Percentiles rank a stretch among this genome's conserved stretches.
Evolutionary conservation across 2,113 vertebrate species (phyloP).

Genomic region (Malaclemys terrapin): DNA sequence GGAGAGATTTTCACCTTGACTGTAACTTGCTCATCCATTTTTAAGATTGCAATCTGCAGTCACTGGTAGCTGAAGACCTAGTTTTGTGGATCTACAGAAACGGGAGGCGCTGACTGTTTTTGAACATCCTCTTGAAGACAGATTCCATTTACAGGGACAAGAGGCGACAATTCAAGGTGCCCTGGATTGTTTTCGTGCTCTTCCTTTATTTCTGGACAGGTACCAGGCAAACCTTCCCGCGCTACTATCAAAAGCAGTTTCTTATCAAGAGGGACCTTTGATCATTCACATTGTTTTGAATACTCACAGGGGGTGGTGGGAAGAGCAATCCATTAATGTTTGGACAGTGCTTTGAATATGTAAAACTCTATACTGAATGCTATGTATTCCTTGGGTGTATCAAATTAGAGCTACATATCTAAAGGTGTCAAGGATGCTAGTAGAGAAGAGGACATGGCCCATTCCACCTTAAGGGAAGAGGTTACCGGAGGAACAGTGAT

Average conservation of each 20-base stretch:
- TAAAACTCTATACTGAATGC: neutral
- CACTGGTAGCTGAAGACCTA: neutral
- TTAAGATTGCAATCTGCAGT: neutral
- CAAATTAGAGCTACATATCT: neutral
- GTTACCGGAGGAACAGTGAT: neutral
- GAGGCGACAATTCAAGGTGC: neutral
- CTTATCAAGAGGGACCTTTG: neutral
- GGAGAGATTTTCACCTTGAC: neutral
- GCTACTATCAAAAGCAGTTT: neutral
- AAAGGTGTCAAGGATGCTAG: neutral
- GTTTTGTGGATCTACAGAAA: neutral
- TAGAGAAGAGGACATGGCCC: rapidly evolving
- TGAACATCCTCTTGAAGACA: neutral
- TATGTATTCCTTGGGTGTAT: neutral
- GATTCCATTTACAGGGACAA: slow-evolving; percentile 17
- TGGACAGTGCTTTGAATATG: neutral
- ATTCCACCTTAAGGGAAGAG: neutral
- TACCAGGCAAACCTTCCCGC: neutral
- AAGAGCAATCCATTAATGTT: neutral
- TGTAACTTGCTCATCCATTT: neutral
- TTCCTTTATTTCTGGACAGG: neutral
- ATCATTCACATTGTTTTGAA: neutral
- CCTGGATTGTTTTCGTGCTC: neutral
- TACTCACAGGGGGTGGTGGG: neutral
- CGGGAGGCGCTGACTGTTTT: neutral